Base-by-base conservation (phyloP, 1,140 invertebrate species). In the Idris sp. region DNA sequence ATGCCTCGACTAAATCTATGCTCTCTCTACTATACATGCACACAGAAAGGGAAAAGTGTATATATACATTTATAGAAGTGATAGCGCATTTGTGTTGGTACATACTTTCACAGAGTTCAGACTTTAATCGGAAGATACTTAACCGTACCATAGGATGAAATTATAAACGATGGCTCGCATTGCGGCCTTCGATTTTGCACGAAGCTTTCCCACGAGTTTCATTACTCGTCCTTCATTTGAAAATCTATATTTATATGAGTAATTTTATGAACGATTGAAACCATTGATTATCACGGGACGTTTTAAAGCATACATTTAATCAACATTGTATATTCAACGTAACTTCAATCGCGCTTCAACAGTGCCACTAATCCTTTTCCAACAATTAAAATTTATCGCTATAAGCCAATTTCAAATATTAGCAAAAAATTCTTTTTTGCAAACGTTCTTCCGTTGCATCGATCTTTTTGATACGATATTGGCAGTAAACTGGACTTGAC, bases 121-220 rank as follows among this genome's bases (percentile, higher is more conserved):
- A 79, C 74, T 81, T 79, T 79, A 81, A 79, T 81, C 78, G 78
- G 65, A 74, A 80, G 78, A 76, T 80, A 79, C 77, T 79, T 80
- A 79, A 74, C 72, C 72, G 73, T 79, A 79, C 74, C 72, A 58
- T 65, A 44, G 54, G 76, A 75, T 77, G 68, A 73, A 79, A 81
- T 81, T 80, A 81, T 77, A 79, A 81, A 69, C 75, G 73, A 79
- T 81, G 68, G 73, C 77, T 78, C 61, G 49, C 44, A 76, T 78
- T 78, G 76, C 69, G 54, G 48, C 79, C 69, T 69, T 74, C 67
- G 76, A 74, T 74, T 72, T 65, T 61, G 56, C 61, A 46, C 67
- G 46, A 43, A 46, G 71, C 62, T 68, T 76, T 76, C 74, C 74
- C 68, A 76, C 68, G 74, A 72, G 74, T 67, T 71, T 76, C 53